phyloP scores from a whole-genome alignment of 2,888 invertebrate species.

The Epirrhoe alternata region DNA sequence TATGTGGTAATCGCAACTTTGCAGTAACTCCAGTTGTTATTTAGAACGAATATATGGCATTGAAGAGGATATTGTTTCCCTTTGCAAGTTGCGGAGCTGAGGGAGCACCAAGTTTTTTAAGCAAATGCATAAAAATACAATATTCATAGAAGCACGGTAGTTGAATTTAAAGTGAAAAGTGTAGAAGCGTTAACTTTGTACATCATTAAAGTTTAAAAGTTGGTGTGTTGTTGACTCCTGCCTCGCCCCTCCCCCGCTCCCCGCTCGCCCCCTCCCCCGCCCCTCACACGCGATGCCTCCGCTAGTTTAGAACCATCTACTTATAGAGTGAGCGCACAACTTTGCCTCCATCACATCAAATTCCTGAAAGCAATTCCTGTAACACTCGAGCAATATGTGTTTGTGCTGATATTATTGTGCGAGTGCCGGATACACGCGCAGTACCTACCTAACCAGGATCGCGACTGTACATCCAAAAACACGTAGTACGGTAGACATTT shows the following conservation, averaged over 20 bases:
- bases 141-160: slow-evolving; percentile 34
- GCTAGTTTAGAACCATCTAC: slow-evolving; percentile 1
- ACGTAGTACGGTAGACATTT: too few species aligned
- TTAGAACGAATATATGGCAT: too few species aligned
- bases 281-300: neutral
- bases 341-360: neutral
- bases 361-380: slow-evolving; percentile 2
- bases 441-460: too few species aligned
- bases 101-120: neutral
- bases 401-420: neutral
- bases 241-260: neutral
- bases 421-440: too few species aligned
- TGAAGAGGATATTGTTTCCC: too few species aligned
- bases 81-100: neutral
- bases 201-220: slow-evolving; percentile 43
- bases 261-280: neutral
- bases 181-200: slow-evolving; percentile 40
- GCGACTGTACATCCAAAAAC: too few species aligned
- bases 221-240: slow-evolving; percentile 25
- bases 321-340: neutral
- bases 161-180: slow-evolving; percentile 38
- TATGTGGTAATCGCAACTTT: too few species aligned
- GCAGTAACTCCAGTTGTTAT: too few species aligned
- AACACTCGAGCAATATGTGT: neutral
- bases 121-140: slow-evolving; percentile 18